Conservation (phyloP, 2,113 vertebrate genomes). For the Colinus virginianus region DNA sequence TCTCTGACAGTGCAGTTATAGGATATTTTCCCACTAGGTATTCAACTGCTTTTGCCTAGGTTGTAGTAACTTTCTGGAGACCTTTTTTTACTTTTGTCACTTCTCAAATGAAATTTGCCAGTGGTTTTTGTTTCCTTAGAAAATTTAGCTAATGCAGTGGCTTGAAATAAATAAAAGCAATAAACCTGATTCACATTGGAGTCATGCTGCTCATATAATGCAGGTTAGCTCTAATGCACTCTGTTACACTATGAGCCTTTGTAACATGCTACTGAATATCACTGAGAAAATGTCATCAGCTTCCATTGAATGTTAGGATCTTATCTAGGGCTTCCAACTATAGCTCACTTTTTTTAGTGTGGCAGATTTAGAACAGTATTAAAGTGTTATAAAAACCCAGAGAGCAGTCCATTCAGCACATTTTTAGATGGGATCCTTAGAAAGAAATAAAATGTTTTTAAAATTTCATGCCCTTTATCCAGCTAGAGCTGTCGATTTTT, state of each 20-base stretch:
- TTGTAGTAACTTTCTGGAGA: not conserved
- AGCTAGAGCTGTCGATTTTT: not conserved
- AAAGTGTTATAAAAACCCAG: not conserved
- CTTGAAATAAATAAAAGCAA: not conserved
- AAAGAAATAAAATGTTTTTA: not conserved
- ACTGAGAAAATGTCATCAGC: not conserved
- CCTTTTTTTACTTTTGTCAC: not conserved
- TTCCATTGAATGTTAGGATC: not conserved
- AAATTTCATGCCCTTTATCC: not conserved
- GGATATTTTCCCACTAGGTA: not conserved
- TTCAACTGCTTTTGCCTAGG: not conserved
- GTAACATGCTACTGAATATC: not conserved
- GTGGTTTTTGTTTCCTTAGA: not conserved
- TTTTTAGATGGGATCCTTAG: not conserved
- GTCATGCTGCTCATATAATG: not conserved
- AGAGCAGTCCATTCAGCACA: not conserved
- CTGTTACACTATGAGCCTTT: not conserved
- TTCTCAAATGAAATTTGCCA: not conserved
- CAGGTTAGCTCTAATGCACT: not conserved
- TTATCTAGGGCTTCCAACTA: not conserved
- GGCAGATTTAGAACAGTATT: not conserved
- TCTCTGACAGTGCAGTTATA: not conserved
- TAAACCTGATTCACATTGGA: not conserved
- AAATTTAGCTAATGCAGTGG: not conserved
- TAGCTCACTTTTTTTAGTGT: not conserved